These are phyloP conservation scores for Eurytoma adleriae DNA, from an alignment of 2,888 invertebrate species.

Conservation along the genomic window DNA sequence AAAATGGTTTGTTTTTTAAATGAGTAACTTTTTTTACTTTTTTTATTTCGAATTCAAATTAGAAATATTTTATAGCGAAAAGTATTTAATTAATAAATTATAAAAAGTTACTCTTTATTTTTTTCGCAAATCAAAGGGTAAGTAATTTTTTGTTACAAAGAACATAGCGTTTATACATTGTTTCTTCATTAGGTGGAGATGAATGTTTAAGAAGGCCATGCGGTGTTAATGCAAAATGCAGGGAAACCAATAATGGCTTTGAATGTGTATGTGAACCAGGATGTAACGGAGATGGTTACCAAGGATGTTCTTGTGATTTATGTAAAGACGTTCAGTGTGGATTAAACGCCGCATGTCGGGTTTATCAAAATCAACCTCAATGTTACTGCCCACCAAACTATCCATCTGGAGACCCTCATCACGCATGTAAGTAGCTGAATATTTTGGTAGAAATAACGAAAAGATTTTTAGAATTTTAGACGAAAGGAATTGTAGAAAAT, in stretches of 20 bases:
- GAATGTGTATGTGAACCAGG: slow-evolving; percentile 89
- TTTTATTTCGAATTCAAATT: not conserved
- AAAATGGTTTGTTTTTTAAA: too few relatives aligned
- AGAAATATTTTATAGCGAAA: not conserved
- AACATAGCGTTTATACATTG: not conserved
- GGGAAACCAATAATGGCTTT: slow-evolving; percentile 85
- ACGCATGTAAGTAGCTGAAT: slow-evolving; percentile 81
- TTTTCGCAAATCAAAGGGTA: slow-evolving; percentile 3
- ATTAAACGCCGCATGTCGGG: slow-evolving; percentile 87
- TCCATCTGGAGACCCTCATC: slow-evolving; percentile 90
- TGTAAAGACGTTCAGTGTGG: slow-evolving; percentile 90
- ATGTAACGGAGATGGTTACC: slow-evolving; percentile 89
- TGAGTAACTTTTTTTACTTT: too few relatives aligned
- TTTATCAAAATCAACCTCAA: slow-evolving; percentile 82
- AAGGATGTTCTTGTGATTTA: slow-evolving; percentile 89
- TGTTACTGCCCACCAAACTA: slow-evolving; percentile 91
- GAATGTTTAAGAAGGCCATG: slow-evolving; percentile 90
- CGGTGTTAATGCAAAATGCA: slow-evolving; percentile 89
- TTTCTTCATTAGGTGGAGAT: slow-evolving; percentile 77
- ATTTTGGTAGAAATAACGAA: too few relatives aligned
- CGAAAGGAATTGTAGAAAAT: too few relatives aligned
- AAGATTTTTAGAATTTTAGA: too few relatives aligned
- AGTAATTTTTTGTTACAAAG: slow-evolving; percentile 2
- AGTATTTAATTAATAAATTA: not conserved
- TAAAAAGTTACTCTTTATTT: not conserved